Base-by-base conservation (phyloP, 2,888 invertebrate genomes). In the Cerceris ruficornis region DNA sequence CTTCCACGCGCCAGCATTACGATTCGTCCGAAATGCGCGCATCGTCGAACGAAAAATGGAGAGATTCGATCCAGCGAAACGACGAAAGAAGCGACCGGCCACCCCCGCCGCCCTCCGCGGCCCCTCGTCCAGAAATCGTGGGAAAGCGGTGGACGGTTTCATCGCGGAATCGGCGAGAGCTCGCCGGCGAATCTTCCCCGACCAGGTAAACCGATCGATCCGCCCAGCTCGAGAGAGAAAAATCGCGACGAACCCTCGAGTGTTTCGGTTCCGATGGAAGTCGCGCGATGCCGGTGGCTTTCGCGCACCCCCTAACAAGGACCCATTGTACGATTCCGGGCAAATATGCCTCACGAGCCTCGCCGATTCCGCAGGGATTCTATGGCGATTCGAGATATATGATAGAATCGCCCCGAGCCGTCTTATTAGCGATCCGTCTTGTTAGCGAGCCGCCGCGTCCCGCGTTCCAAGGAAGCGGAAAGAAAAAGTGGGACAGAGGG, bases 351-450 rank as follows among this genome's bases (percentile, higher is more conserved):
- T 28, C 28, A 28, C 28, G 64, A 42, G 60, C 67, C 5, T 41
- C 17, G 43, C 62, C 6, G 0, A n/a, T 13, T 46, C 52, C 41
- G 39, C n/a, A 62, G n/a, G 14, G 50, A 50, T 50, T 50, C 50
- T 50, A 50, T n/a, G n/a, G 50, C 14, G 42, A 14, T 13, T 50
- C 7, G 1, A 6, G 13, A n/a, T n/a, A n/a, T n/a, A n/a, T n/a
- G 69, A 46, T 66, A 58, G 39, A 41, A 74, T 65, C 57, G 52
- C 54, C 66, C 46, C 66, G 61, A 65, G 60, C 76, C 77, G 72
- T 77, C 79, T 80, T 81, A 82, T 83, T 81, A 80, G 82, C 66
- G 60, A 52, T 28, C 28, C 28, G 28, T 28, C 28, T 28, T 28
- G 28, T 28, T 28, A 28, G 28, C 28, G 28, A 28, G 28, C 28